These are phyloP conservation scores for Xiphophorus hellerii DNA, from an alignment of 2,113 vertebrate species.

Conservation along the genomic window DNA sequence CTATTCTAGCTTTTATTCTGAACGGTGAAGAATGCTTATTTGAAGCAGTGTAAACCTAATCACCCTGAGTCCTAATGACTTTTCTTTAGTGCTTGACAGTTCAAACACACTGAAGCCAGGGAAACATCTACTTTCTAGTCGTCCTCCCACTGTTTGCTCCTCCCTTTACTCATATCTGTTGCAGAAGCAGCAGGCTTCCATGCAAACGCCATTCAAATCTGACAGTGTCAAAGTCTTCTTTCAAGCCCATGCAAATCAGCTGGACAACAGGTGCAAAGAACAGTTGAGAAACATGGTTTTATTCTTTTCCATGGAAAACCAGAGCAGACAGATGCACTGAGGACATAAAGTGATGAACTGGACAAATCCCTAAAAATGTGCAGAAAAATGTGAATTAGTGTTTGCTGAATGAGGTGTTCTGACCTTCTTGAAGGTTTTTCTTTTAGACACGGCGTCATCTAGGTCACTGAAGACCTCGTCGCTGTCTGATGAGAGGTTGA, in stretches of 20 bases:
- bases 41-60: not conserved
- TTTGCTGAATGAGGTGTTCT: slow-evolving; percentile 23
- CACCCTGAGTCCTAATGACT: not conserved
- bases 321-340: not conserved
- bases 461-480: slow-evolving; percentile 83
- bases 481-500: slow-evolving; percentile 79
- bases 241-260: slow-evolving; percentile 79
- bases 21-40: not conserved
- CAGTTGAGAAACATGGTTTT: slow-evolving; percentile 49
- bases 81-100: not conserved
- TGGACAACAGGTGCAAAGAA: slow-evolving; percentile 41
- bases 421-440: slow-evolving; percentile 77
- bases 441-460: slow-evolving; percentile 68
- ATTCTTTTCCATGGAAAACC: slow-evolving; percentile 33
- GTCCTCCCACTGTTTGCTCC: not conserved
- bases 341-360: not conserved
- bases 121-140: not conserved
- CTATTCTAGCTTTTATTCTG: not conserved
- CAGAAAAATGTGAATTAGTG: not conserved
- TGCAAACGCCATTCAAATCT: slow-evolving; percentile 82
- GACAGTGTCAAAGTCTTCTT: slow-evolving; percentile 71
- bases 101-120: slow-evolving; percentile 1
- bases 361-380: not conserved
- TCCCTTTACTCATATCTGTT: slow-evolving; percentile 35
- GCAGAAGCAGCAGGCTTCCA: slow-evolving; percentile 41